These are phyloP conservation scores for Notamacropus eugenii DNA, from an alignment of 2,797 vertebrate genomes.

Conservation along the genomic window DNA sequence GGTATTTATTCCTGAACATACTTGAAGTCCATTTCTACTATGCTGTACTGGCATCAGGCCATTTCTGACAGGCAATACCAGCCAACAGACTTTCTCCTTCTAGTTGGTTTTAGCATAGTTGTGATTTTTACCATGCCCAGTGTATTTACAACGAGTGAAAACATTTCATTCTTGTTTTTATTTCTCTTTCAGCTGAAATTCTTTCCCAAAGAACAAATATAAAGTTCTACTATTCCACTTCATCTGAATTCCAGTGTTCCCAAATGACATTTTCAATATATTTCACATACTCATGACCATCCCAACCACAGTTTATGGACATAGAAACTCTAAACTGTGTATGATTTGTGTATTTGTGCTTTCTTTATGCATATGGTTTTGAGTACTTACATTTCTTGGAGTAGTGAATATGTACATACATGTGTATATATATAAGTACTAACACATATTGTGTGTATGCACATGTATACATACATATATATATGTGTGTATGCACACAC, in stretches of 20 bases:
- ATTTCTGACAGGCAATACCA: neutral
- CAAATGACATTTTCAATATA: constrained; percentile 36
- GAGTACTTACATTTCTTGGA: neutral
- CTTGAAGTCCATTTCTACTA: neutral
- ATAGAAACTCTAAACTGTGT: neutral
- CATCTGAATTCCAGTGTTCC: constrained; percentile 19
- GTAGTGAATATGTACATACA: neutral
- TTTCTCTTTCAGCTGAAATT: constrained; percentile 6
- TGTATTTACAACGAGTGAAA: neutral
- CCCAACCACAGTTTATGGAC: neutral
- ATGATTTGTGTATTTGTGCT: neutral
- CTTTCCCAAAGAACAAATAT: neutral
- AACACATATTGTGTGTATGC: too few relatives aligned
- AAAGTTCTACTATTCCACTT: neutral
- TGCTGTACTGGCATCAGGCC: neutral
- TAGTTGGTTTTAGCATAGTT: neutral
- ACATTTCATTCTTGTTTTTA: constrained; percentile 6
- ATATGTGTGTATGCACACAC: neutral
- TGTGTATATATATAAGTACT: neutral
- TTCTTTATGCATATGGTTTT: neutral
- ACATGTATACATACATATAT: too few relatives aligned
- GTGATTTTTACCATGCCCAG: neutral
- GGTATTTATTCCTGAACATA: rapidly evolving
- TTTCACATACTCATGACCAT: neutral
- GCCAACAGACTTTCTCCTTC: neutral